Evolutionary conservation across 1,140 invertebrate species (phyloP).

Genomic region (Episyrphus balteatus): DNA sequence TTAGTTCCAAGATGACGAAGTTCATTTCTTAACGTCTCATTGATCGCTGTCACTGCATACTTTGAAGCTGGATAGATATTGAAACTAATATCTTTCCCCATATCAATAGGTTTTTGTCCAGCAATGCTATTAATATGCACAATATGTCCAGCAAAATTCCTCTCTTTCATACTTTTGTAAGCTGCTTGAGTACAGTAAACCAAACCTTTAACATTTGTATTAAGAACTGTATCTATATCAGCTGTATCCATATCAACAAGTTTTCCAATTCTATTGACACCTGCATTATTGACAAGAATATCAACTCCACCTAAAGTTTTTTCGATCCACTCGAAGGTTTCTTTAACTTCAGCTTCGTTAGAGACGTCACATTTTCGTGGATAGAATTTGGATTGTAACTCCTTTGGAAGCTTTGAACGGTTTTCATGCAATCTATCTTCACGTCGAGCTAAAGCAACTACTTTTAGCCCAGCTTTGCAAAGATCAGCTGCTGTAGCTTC

Average conservation of each 20-base stretch:
- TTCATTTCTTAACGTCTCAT: constrained; percentile 39
- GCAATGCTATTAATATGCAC: constrained; percentile 7
- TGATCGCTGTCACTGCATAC: constrained; percentile 41
- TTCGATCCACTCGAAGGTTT: constrained; percentile 52
- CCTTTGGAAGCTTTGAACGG: background rate
- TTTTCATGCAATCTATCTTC: constrained; percentile 35
- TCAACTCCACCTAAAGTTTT: constrained; percentile 51
- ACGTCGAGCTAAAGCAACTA: constrained; percentile 42
- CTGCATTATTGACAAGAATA: constrained; percentile 66
- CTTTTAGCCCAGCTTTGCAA: constrained; percentile 39
- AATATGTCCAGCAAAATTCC: constrained; percentile 51
- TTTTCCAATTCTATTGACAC: constrained; percentile 41
- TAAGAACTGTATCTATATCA: constrained; percentile 38
- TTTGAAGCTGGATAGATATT: constrained; percentile 45
- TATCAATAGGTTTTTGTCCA: constrained; percentile 7
- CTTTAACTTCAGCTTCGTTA: constrained; percentile 49
- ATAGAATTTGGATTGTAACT: constrained; percentile 18
- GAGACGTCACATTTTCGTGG: constrained; percentile 45
- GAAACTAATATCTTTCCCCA: constrained; percentile 3
- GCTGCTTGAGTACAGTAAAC: constrained; percentile 51
- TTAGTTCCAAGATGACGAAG: constrained; percentile 13
- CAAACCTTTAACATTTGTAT: constrained; percentile 54
- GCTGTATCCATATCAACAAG: constrained; percentile 12
- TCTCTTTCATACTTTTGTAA: constrained; percentile 49
- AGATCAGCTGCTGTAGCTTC: constrained; percentile 30